A percentile compares a stretch with the other conserved stretches of the same genome.
These are phyloP conservation scores for Pachycephus smyrnensis DNA, from an alignment of 2,888 invertebrate genomes.

Conservation along the genomic window DNA sequence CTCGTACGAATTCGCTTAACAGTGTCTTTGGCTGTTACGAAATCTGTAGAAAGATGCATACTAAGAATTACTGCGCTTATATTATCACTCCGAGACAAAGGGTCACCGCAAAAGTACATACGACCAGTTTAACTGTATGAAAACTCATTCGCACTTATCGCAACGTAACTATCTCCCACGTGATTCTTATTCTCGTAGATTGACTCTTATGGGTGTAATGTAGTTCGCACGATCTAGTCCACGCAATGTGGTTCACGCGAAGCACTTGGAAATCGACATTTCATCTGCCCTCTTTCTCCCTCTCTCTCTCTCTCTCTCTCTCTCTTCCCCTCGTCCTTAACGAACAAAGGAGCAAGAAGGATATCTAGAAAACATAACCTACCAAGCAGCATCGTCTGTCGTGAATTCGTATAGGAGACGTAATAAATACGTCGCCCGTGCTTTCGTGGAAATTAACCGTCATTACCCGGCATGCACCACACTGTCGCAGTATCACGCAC, in stretches of 20 bases:
- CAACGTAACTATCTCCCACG: neutral
- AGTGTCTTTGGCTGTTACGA: neutral
- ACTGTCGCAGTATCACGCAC: neutral
- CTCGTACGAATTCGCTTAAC: neutral
- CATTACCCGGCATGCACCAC: neutral
- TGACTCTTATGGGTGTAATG: neutral
- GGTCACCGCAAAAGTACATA: neutral
- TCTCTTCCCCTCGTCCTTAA: slow-evolving; percentile 4
- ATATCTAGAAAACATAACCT: neutral
- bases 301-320: neutral
- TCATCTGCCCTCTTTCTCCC: neutral
- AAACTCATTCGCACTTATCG: neutral
- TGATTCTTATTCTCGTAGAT: neutral
- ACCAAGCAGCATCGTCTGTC: neutral
- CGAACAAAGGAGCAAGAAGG: neutral
- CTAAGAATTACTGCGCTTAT: neutral
- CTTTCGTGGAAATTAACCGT: neutral
- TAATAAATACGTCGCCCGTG: neutral
- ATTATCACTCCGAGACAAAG: neutral
- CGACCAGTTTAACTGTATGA: neutral
- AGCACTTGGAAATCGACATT: neutral
- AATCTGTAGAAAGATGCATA: neutral
- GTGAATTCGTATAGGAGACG: neutral
- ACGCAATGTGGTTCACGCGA: neutral
- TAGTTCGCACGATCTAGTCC: neutral